A percentile compares a stretch with the other conserved stretches of the same genome.
Evolutionary conservation across 1,140 invertebrate species (phyloP).

Genomic region (Asbolus verrucosus): DNA sequence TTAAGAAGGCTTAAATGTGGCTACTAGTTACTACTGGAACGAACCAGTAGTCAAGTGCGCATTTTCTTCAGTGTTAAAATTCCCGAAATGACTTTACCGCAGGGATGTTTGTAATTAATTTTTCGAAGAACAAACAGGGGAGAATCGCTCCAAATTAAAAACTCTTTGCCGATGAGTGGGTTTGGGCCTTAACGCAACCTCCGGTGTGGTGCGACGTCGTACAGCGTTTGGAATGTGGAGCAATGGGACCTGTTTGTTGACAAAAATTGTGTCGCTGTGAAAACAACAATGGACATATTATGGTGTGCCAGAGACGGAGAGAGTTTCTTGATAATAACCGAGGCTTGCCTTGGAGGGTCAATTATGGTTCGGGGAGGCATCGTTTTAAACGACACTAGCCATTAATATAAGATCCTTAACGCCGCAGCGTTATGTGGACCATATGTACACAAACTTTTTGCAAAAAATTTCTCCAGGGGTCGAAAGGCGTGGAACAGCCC

Average conservation of each 20-base stretch:
- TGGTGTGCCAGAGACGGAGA: not conserved
- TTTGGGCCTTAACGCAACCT: too few relatives aligned
- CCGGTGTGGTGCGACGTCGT: too few relatives aligned
- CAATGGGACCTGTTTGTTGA: constrained; percentile 16
- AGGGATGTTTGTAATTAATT: constrained; percentile 5
- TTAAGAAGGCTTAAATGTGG: too few relatives aligned
- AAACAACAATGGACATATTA: constrained; percentile 8
- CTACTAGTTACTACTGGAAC: too few relatives aligned
- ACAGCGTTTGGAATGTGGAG: too few relatives aligned
- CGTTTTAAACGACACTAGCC: constrained; percentile 1
- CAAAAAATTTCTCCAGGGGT: too few relatives aligned
- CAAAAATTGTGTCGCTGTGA: constrained; percentile 6
- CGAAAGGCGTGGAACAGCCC: too few relatives aligned
- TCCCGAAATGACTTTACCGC: not conserved
- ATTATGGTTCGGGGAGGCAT: constrained; percentile 1
- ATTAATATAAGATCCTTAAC: constrained; percentile 11
- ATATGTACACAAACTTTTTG: too few relatives aligned
- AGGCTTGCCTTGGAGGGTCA: not conserved
- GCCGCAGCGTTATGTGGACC: too few relatives aligned
- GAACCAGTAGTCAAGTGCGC: too few relatives aligned
- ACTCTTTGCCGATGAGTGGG: not conserved
- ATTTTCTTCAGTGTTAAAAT: too few relatives aligned
- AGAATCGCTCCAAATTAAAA: constrained; percentile 8
- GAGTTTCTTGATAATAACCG: constrained; percentile 11
- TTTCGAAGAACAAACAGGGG: constrained; percentile 1